Percentiles rank a stretch among this genome's conserved stretches.
Evolutionary conservation across 2,113 vertebrate species (phyloP).

Genomic region (Psilopogon haemacephalus): DNA sequence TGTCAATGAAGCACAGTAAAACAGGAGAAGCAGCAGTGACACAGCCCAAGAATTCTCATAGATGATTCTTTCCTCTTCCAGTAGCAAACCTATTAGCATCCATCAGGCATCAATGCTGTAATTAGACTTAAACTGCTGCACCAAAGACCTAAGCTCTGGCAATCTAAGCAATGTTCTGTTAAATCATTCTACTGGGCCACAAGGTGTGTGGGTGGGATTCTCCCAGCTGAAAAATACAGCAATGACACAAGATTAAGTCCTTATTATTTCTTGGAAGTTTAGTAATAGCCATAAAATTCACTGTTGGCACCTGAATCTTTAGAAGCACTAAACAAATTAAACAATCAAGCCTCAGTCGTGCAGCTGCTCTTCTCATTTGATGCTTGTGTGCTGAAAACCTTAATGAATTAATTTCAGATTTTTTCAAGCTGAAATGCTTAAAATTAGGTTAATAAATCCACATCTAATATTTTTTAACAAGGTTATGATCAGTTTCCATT

Average conservation of each 20-base stretch:
- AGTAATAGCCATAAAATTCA: slow-evolving; percentile 9
- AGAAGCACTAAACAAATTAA: neutral
- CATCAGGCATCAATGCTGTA: neutral
- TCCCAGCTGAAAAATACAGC: slow-evolving; percentile 32
- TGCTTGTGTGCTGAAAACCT: neutral
- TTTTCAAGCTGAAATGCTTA: neutral
- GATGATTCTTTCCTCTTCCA: slow-evolving; percentile 30
- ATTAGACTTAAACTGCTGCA: neutral
- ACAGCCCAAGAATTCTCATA: neutral
- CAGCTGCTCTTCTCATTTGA: neutral
- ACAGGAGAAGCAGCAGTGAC: neutral
- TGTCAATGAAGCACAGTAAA: neutral
- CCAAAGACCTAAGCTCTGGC: neutral
- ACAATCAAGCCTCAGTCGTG: neutral
- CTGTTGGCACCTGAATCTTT: slow-evolving; percentile 10
- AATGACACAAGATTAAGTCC: neutral
- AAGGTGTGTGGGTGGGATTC: slow-evolving; percentile 28
- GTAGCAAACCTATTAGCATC: slow-evolving; percentile 24
- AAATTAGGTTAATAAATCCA: neutral
- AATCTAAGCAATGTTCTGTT: slow-evolving; percentile 17
- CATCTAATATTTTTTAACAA: neutral
- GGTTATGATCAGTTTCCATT: neutral
- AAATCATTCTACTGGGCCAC: slow-evolving; percentile 36
- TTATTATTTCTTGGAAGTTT: slow-evolving; percentile 48
- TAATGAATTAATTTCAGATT: neutral